Evolutionary conservation across 1,140 invertebrate genomes (phyloP).

Genomic region (Drosophila burlai): DNA sequence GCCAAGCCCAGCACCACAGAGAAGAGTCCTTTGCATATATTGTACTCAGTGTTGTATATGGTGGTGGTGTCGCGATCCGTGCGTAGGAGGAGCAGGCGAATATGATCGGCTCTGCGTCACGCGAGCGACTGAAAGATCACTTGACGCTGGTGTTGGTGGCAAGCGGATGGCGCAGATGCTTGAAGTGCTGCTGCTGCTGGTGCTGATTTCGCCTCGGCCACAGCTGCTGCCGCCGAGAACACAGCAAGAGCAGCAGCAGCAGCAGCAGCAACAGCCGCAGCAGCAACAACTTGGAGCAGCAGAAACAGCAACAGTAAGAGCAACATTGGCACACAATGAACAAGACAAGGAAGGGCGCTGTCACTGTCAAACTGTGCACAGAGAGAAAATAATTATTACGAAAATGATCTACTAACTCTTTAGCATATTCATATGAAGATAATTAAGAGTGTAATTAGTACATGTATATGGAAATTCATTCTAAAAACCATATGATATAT

Average conservation of each 20-base stretch:
- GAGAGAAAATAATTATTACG: not conserved
- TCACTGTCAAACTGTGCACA: slow-evolving; percentile 38
- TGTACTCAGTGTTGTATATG: slow-evolving; percentile 9
- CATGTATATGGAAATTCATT: not conserved
- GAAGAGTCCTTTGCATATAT: slow-evolving; percentile 47
- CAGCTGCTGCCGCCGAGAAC: slow-evolving; percentile 31
- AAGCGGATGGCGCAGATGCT: slow-evolving; percentile 36
- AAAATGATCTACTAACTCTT: not conserved
- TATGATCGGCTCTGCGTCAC: slow-evolving; percentile 63
- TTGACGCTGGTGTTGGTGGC: slow-evolving; percentile 40
- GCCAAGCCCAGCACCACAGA: slow-evolving; percentile 47
- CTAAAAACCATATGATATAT: not conserved
- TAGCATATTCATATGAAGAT: not conserved
- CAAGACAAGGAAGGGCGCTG: slow-evolving; percentile 53
- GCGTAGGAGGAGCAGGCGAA: slow-evolving; percentile 62
- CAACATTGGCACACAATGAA: slow-evolving; percentile 46
- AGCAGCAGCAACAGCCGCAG: slow-evolving; percentile 27
- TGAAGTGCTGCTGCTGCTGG: slow-evolving; percentile 22
- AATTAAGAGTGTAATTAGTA: not conserved
- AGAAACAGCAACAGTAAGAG: slow-evolving; percentile 28
- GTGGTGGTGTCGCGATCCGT: slow-evolving; percentile 6
- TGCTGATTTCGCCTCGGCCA: slow-evolving; percentile 38
- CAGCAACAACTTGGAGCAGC: slow-evolving; percentile 30
- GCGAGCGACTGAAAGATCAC: slow-evolving; percentile 67
- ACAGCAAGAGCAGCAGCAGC: slow-evolving; percentile 35